These are phyloP conservation scores for Falco naumanni DNA, from an alignment of 2,797 vertebrate species.

Conservation along the genomic window DNA sequence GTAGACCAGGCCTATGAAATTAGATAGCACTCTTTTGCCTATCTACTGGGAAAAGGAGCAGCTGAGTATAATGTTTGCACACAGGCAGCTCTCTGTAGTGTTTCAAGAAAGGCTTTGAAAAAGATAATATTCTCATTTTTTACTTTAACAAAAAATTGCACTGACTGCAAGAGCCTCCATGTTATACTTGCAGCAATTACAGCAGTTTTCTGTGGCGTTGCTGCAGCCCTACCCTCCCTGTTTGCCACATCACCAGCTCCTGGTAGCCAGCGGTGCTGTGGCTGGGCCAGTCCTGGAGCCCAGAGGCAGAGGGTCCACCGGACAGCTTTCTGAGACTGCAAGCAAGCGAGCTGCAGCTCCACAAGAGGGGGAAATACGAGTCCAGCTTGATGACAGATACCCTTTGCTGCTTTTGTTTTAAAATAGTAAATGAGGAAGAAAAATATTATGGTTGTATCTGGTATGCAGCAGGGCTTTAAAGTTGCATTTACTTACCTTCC, in stretches of 20 bases:
- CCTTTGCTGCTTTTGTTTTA: not conserved
- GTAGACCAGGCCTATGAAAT: not conserved
- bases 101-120: conserved; percentile 4
- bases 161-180: not conserved
- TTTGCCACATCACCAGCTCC: not conserved
- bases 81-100: not conserved
- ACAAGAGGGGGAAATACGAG: not conserved
- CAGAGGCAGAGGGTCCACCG: rapidly evolving
- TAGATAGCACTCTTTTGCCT: not conserved
- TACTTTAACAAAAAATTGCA: not conserved
- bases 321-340: not conserved
- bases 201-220: not conserved
- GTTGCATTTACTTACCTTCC: not conserved
- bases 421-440: not conserved
- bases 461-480: not conserved
- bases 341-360: not conserved
- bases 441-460: not conserved
- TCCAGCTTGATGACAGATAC: not conserved
- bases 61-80: not conserved
- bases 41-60: conserved; percentile 8
- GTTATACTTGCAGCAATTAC: not conserved
- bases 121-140: not conserved
- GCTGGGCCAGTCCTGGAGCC: not conserved
- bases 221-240: not conserved
- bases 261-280: not conserved